Evolutionary conservation across 2,888 invertebrate species (phyloP), one percentile per base, ranked within the genome.

Genomic region (Xestia c-nigrum): DNA sequence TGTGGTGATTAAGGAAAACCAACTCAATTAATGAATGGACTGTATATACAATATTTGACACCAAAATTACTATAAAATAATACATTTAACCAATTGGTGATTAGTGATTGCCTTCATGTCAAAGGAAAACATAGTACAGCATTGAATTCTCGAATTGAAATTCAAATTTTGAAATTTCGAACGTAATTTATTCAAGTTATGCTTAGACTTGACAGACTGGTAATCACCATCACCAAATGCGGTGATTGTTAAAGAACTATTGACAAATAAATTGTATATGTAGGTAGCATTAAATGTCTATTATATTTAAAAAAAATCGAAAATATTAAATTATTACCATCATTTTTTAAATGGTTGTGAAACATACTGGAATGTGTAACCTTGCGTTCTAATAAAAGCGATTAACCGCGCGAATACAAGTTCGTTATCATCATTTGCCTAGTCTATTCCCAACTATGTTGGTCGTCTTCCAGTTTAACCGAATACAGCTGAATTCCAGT

Each of bases 221-320:
- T 74, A 61, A 61, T 74, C 59, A 74, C 9, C 5, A 50, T 69
- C 83, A 61, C 52, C 46, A n/a, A 59, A 65, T 16, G 9, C 14
- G 47, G 43, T 65, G 21, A 50, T 66, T 50, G 14, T 9, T 40
- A 9, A 16, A 55, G 0, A 63, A 68, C 47, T 16, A n/a, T n/a
- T 68, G 66, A 84, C 70, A 73, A 78, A 73, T 78, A 67, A 72
- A 61, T 63, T n/a, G 1, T 79, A 43, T 38, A 68, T 52, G 24
- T 66, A 38, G 31, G 19, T 52, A n/a, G 50, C 21, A 12, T 19
- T 78, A n/a, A 43, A 50, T 59, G 50, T 78, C 40, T 59, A 59
- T 47, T 67, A 31, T 9, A 6, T 66, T 12, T 4, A 9, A 24
- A 57, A 31, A 31, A 31, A 16, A 10, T 14, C 0, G 16, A 0